A percentile compares a stretch with the other conserved stretches of the same genome.
phyloP scores from a whole-genome alignment of 2,888 invertebrate species.

The Aricia artaxerxes region DNA sequence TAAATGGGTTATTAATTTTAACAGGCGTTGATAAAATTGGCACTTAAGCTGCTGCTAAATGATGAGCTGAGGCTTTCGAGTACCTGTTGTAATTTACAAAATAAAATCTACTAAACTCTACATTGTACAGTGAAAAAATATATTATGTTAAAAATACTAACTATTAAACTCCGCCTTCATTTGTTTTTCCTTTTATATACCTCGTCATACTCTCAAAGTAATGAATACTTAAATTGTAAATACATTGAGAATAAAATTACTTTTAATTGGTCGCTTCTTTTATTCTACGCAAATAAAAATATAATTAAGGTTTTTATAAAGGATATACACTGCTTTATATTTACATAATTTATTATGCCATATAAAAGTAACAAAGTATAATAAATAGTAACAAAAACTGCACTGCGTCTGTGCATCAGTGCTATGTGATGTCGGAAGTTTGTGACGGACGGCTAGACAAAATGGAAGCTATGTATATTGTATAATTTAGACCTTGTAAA shows the following conservation, averaged over 20 bases:
- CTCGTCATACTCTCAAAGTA: too few relatives aligned
- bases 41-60: too few relatives aligned
- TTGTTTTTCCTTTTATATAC: neutral
- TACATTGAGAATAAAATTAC: neutral
- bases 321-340: constrained; percentile 2
- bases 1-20: too few relatives aligned
- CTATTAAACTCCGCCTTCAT: neutral
- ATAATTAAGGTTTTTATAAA: neutral
- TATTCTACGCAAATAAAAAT: neutral
- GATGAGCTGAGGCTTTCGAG: neutral
- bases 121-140: too few relatives aligned
- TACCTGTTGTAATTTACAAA: constrained; percentile 2
- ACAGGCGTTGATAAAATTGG: too few relatives aligned
- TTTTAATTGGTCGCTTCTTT: neutral
- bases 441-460: constrained; percentile 21
- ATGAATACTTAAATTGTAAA: neutral
- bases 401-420: constrained; percentile 29
- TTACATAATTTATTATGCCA: constrained; percentile 35
- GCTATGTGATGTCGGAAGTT: constrained; percentile 21
- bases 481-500: constrained; percentile 27
- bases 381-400: constrained; percentile 33
- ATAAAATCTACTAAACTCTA: neutral
- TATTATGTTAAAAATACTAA: too few relatives aligned
- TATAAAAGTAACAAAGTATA: constrained; percentile 38
- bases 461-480: constrained; percentile 23